Conservation (phyloP, 1,140 invertebrate species). For the Trachymyrmex cornetzi region DNA sequence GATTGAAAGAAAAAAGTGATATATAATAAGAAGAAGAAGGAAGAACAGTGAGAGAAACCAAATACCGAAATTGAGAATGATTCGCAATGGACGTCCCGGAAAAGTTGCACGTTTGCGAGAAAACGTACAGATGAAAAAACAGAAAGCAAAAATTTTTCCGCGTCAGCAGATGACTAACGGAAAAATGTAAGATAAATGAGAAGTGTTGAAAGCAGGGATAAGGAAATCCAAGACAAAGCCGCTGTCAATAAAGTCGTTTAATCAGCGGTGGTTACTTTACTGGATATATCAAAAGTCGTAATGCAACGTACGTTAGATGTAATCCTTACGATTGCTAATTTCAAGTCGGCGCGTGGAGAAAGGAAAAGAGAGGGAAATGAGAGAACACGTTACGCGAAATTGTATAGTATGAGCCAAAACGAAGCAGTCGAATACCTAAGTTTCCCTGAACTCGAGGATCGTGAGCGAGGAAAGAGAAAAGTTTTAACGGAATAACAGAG, state of each 20-base stretch:
- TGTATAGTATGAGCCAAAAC: conserved; percentile 9
- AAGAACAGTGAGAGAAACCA: background rate
- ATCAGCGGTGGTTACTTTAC: conserved; percentile 30
- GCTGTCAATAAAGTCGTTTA: conserved; percentile 53
- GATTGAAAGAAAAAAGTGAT: background rate
- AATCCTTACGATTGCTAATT: conserved; percentile 57
- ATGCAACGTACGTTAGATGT: conserved; percentile 49
- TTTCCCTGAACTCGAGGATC: conserved; percentile 1
- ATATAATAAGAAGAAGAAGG: background rate
- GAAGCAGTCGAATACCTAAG: conserved; percentile 12
- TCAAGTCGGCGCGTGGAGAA: background rate
- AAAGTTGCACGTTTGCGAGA: background rate
- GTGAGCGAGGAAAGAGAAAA: conserved; percentile 14
- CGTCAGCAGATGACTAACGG: background rate
- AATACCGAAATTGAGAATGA: conserved; percentile 9
- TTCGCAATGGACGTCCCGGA: background rate
- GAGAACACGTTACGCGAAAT: conserved; percentile 20
- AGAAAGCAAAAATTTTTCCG: conserved; percentile 4
- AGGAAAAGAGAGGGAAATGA: background rate
- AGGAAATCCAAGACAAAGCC: background rate
- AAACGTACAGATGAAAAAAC: background rate
- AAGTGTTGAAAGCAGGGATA: background rate
- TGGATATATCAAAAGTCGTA: conserved; percentile 47
- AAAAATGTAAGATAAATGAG: conserved; percentile 32
- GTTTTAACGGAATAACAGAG: conserved; percentile 44